These are phyloP conservation scores for Lepas anatifera DNA, from an alignment of 2,888 invertebrate species.

Conservation along the genomic window DNA sequence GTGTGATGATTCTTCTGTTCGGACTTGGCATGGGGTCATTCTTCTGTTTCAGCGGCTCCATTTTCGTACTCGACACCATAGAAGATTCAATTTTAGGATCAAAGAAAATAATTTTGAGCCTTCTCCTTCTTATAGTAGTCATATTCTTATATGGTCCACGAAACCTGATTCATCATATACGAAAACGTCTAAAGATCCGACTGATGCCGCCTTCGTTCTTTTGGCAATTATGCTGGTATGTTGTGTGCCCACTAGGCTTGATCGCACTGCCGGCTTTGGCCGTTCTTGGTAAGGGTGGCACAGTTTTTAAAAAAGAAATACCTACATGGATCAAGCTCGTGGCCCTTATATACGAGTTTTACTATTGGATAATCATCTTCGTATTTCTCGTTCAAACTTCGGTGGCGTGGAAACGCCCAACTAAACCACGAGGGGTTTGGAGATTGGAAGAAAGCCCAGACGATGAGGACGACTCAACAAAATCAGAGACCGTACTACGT, in stretches of 20 bases:
- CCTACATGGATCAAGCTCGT: not conserved
- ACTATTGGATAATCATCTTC: conserved; percentile 1
- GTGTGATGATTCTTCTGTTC: not conserved
- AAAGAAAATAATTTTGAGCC: not conserved
- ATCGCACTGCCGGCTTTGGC: not conserved
- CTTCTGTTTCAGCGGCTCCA: not conserved
- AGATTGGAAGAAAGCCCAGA: not conserved
- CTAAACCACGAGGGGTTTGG: not conserved
- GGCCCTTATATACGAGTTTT: not conserved
- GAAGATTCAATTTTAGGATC: not conserved
- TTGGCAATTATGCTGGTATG: not conserved
- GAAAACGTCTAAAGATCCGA: not conserved
- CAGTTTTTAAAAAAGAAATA: not conserved
- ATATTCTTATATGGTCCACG: not conserved
- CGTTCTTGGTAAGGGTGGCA: not conserved
- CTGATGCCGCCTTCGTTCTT: not conserved
- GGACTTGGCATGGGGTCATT: not conserved
- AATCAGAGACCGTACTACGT: not conserved
- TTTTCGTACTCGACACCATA: not conserved
- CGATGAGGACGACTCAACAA: not conserved
- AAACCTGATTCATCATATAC: not conserved
- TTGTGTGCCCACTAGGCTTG: not conserved
- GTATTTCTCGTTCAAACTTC: not conserved
- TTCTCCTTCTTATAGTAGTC: not conserved
- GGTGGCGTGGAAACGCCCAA: not conserved